Evolutionary conservation across 2,113 vertebrate genomes (phyloP).

Genomic region (Aspiorhynchus laticeps): DNA sequence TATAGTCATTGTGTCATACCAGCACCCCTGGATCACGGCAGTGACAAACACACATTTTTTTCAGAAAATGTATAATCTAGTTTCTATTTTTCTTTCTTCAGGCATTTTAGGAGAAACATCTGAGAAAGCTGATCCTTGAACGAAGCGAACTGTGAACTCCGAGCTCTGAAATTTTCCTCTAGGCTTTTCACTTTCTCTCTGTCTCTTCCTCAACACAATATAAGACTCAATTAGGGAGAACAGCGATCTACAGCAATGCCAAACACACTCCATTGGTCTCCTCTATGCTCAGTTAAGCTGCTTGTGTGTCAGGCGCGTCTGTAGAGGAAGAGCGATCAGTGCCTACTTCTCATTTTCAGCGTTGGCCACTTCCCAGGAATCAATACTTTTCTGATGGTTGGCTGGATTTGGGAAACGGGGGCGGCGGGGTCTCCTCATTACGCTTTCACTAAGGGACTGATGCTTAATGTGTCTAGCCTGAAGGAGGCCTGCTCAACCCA

Average conservation of each 20-base stretch:
- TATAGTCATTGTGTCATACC: neutral
- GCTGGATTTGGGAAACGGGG: slow-evolving; percentile 19
- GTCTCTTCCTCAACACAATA: neutral
- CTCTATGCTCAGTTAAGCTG: slow-evolving; percentile 42
- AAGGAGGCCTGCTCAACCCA: neutral
- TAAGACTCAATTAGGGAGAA: slow-evolving; percentile 28
- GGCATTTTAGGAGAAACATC: neutral
- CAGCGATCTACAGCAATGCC: slow-evolving; percentile 26
- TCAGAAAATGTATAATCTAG: neutral
- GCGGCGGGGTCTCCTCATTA: neutral
- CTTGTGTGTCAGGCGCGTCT: slow-evolving; percentile 4
- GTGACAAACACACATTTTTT: neutral
- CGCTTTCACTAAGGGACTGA: neutral
- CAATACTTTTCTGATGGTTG: slow-evolving; percentile 9
- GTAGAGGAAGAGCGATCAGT: slow-evolving; percentile 23
- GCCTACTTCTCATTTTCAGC: slow-evolving; percentile 4
- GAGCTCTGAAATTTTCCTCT: neutral
- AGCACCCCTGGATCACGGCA: neutral
- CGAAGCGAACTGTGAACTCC: neutral
- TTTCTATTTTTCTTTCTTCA: neutral
- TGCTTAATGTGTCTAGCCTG: neutral
- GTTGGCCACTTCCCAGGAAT: neutral
- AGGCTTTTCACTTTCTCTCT: neutral
- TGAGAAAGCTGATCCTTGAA: slow-evolving; percentile 20
- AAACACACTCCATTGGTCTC: slow-evolving; percentile 29